Conservation (phyloP, 1,140 invertebrate species). For the Octopus sinensis region DNA sequence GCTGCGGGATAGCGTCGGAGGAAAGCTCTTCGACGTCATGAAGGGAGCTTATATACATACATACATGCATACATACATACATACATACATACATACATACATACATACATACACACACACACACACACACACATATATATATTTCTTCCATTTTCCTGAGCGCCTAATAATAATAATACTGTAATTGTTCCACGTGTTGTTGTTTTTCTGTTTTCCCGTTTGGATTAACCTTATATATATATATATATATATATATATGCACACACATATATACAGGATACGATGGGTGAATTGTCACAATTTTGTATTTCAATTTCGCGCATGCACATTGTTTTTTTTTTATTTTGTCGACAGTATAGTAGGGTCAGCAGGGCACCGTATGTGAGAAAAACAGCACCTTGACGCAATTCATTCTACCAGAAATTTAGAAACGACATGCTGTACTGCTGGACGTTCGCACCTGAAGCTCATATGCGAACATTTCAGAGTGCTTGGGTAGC, state of each 20-base stretch:
- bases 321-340: no score
- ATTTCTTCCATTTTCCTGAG: not conserved
- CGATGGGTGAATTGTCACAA: not conserved
- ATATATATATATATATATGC: constrained; percentile 1
- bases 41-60: not conserved
- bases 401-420: no score
- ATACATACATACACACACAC: not conserved
- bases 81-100: constrained; percentile 15
- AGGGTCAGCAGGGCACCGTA: no score
- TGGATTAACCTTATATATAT: not conserved
- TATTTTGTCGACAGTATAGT: no score
- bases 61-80: not conserved
- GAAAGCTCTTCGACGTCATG: not conserved
- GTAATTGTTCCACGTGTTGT: no score
- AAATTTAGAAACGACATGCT: no score
- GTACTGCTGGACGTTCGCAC: no score
- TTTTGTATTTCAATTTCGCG: not conserved
- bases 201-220: not conserved
- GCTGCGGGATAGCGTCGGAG: not conserved
- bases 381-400: no score
- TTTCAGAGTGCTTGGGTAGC: no score
- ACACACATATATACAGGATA: not conserved
- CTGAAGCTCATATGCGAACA: no score
- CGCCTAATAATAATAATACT: not conserved
- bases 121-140: not conserved